Evolutionary conservation across 30 jellyfish, hydroid and myxozoan genomes (phyloP).

Genomic region (Sanderia malayensis): DNA sequence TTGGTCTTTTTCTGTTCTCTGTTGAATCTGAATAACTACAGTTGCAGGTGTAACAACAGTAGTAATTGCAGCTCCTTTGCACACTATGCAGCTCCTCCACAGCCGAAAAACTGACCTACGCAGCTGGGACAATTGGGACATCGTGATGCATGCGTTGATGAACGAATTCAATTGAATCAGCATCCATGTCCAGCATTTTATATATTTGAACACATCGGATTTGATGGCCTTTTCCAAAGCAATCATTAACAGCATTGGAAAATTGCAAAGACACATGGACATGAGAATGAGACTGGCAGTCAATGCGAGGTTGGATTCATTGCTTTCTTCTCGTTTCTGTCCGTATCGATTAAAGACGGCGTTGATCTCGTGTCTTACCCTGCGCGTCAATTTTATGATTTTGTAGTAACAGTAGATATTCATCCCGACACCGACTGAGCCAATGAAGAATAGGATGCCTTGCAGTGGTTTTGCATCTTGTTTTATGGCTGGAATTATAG

Average conservation of each 20-base stretch:
- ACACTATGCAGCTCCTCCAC: background rate
- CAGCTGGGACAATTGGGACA: background rate
- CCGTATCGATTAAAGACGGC: constrained; percentile 21
- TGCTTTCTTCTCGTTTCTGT: background rate
- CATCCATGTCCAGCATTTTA: constrained; percentile 42
- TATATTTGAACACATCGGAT: constrained; percentile 1
- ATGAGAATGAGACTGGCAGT: constrained; percentile 30
- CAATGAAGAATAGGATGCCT: background rate
- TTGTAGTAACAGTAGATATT: constrained; percentile 19
- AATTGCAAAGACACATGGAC: constrained; percentile 18
- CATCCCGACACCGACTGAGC: constrained; percentile 8
- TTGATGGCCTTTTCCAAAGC: background rate
- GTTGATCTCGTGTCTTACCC: constrained; percentile 28
- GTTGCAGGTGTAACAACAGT: too few species aligned
- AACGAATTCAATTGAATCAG: constrained; percentile 39
- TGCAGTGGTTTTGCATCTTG: background rate
- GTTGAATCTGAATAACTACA: too few species aligned
- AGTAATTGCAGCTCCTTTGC: background rate
- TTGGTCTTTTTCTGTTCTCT: too few species aligned
- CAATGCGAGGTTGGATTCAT: constrained; percentile 22
- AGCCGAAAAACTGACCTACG: background rate
- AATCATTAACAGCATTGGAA: constrained; percentile 13
- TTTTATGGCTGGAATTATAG: background rate
- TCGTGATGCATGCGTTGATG: constrained; percentile 35
- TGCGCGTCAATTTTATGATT: constrained; percentile 27